These are phyloP conservation scores for Tiliacea aurago DNA, from an alignment of 2,888 invertebrate genomes.

Conservation along the genomic window DNA sequence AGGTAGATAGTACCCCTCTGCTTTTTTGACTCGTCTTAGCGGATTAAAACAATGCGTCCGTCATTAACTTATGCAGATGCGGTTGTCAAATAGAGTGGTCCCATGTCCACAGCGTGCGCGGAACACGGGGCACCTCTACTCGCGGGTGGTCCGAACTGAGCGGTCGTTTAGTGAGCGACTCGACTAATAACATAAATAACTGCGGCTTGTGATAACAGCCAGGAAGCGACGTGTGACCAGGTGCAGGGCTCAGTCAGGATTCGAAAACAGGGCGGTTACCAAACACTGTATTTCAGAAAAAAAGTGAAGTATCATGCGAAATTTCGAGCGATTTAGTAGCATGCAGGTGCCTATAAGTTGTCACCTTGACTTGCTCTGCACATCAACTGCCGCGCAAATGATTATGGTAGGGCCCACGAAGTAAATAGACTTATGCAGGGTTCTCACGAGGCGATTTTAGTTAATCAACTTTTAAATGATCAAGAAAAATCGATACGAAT, in stretches of 20 bases:
- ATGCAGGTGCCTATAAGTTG: too few relatives aligned
- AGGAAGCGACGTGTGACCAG: conserved; percentile 6
- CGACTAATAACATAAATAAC: conserved; percentile 35
- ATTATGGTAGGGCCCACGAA: background rate
- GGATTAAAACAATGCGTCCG: conserved; percentile 5
- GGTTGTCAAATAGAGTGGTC: conserved; percentile 25
- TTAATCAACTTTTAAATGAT: too few relatives aligned
- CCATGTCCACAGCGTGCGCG: background rate
- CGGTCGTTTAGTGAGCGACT: conserved; percentile 21
- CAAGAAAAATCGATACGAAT: too few relatives aligned
- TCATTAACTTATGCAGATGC: conserved; percentile 35
- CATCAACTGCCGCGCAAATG: background rate
- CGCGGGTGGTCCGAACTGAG: conserved; percentile 56
- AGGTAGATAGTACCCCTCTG: too few relatives aligned
- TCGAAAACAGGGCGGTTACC: rapidly evolving
- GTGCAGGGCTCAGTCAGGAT: background rate
- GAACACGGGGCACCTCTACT: conserved; percentile 2
- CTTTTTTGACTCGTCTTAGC: too few relatives aligned
- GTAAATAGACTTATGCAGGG: too few relatives aligned
- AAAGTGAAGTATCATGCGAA: background rate
- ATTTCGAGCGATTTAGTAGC: background rate
- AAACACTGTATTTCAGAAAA: background rate
- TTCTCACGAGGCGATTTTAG: too few relatives aligned
- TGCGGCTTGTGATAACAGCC: conserved; percentile 25
- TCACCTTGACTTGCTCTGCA: background rate